A percentile compares a stretch with the other conserved stretches of the same genome.
Conservation (phyloP, 2,797 vertebrate genomes). For the Craterocephalus amniculus region DNA sequence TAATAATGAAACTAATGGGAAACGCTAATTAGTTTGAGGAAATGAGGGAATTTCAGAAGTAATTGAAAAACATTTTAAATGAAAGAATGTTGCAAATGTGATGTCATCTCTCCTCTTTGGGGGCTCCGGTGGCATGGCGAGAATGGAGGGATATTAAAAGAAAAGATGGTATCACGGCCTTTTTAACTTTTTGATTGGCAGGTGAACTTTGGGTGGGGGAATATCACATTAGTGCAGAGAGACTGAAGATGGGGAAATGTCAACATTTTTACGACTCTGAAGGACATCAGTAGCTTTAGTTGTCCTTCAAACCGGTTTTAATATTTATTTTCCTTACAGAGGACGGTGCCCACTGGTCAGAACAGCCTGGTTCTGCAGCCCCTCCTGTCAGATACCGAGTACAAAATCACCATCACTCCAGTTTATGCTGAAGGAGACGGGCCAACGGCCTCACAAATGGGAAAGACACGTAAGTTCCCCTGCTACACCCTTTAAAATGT, state of each 20-base stretch:
- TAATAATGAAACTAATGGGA: neutral
- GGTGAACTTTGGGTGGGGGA: conserved; percentile 10
- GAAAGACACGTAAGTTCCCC: conserved; percentile 87
- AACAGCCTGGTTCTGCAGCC: conserved; percentile 87
- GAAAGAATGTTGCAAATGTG: neutral
- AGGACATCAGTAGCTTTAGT: neutral
- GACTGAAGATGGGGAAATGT: neutral
- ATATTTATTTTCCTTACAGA: conserved; percentile 67
- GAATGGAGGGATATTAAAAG: too few relatives aligned
- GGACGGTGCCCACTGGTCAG: conserved; percentile 86
- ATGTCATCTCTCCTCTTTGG: neutral
- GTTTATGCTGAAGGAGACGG: conserved; percentile 89
- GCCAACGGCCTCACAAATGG: conserved; percentile 77
- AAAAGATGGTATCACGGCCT: neutral
- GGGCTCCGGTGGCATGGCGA: too few relatives aligned
- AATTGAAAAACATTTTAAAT: neutral
- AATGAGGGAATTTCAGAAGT: neutral
- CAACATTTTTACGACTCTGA: neutral
- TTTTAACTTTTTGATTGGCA: conserved; percentile 1
- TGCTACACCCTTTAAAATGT: neutral
- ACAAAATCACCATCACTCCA: conserved; percentile 88
- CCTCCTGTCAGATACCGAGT: conserved; percentile 89
- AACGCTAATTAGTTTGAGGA: neutral
- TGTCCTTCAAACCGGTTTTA: neutral
- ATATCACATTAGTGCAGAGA: neutral